phyloP scores from a whole-genome alignment of 2,797 vertebrate genomes.

The Lophotriccus pileatus region DNA sequence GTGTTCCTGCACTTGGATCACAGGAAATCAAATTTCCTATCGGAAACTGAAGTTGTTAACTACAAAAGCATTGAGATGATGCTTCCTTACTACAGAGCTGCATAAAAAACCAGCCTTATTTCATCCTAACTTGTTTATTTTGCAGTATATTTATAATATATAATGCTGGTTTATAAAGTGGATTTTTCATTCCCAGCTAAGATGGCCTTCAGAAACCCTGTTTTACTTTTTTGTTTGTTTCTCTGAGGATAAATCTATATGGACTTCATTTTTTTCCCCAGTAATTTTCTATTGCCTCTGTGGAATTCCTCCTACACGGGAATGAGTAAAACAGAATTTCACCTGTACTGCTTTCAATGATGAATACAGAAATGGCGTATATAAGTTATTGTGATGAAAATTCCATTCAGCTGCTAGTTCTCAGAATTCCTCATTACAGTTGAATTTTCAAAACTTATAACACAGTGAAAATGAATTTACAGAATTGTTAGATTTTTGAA shows the following conservation, averaged over 20 bases:
- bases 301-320: neutral
- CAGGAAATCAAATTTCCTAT: neutral
- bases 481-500: neutral
- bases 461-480: neutral
- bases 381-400: neutral
- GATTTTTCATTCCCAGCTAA: neutral
- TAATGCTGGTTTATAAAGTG: neutral
- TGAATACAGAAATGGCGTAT: neutral
- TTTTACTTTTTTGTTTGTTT: neutral
- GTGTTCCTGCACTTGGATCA: neutral
- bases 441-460: neutral
- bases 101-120: neutral
- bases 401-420: neutral
- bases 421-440: neutral
- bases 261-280: neutral
- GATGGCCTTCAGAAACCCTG: neutral
- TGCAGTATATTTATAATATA: neutral
- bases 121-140: neutral
- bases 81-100: neutral
- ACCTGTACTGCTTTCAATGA: neutral
- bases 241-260: neutral
- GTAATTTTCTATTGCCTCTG: neutral
- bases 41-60: neutral
- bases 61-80: neutral
- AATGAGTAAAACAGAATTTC: neutral